Conservation (phyloP, 2,797 vertebrate species). For the Babyrousa celebensis region DNA sequence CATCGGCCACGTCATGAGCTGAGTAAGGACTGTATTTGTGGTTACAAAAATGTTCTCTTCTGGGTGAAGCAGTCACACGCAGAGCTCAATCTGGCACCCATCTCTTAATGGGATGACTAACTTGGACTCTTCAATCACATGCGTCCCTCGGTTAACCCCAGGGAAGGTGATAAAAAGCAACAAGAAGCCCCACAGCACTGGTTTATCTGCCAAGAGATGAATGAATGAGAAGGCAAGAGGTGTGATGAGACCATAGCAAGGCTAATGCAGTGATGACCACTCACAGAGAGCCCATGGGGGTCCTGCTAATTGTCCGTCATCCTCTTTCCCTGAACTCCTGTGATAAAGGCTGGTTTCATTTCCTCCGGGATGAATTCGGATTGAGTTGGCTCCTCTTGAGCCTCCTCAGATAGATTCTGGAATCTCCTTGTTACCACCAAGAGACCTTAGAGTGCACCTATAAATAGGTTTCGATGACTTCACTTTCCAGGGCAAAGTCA, state of each 20-base stretch:
- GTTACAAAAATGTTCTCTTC: slow-evolving; percentile 32
- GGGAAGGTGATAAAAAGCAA: not conserved
- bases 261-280: not conserved
- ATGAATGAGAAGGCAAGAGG: not conserved
- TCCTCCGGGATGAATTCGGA: slow-evolving; percentile 34
- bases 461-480: not conserved
- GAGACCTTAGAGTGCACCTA: not conserved
- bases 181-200: not conserved
- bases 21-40: not conserved
- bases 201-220: not conserved
- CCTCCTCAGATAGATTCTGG: not conserved
- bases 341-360: not conserved
- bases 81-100: not conserved
- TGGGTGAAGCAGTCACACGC: not conserved
- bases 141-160: not conserved
- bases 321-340: not conserved
- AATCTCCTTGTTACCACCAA: not conserved
- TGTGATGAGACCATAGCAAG: not conserved
- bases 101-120: not conserved
- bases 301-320: not conserved
- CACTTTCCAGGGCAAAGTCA: not conserved
- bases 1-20: not conserved
- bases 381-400: not conserved
- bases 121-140: not conserved
- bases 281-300: not conserved